Conservation (phyloP, 2,797 vertebrate genomes). For the Argentina silus region DNA sequence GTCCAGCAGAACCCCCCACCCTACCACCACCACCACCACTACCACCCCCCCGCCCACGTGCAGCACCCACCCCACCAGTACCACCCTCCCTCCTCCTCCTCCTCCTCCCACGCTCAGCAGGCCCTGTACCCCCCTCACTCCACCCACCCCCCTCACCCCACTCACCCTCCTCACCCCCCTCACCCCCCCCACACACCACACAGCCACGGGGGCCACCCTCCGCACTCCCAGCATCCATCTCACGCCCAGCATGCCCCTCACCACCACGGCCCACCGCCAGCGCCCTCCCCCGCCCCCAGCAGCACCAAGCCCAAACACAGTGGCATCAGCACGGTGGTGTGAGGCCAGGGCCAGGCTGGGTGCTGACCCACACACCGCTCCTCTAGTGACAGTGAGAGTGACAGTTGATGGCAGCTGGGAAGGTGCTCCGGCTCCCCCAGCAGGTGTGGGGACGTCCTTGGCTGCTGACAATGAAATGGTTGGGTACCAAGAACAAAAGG, state of each 20-base stretch:
- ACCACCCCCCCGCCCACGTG: constrained; percentile 88
- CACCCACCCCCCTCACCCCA: constrained; percentile 79
- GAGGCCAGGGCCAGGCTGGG: constrained; percentile 44
- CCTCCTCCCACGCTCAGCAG: constrained; percentile 74
- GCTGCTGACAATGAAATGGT: constrained; percentile 38
- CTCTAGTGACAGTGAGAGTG: neutral
- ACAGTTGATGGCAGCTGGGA: no score
- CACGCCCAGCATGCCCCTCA: constrained; percentile 76
- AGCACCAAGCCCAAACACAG: constrained; percentile 94
- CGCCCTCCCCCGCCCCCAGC: constrained; percentile 70
- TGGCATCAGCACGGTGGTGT: constrained; percentile 97
- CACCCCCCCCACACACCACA: constrained; percentile 70
- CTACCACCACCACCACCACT: constrained; percentile 95
- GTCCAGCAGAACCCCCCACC: constrained; percentile 90
- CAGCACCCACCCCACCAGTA: constrained; percentile 84
- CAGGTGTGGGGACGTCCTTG: constrained; percentile 30
- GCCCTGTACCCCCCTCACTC: constrained; percentile 58
- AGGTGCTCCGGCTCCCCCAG: neutral
- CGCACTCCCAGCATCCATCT: constrained; percentile 77
- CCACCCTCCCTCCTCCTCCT: constrained; percentile 70
- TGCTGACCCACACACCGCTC: neutral
- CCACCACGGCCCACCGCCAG: constrained; percentile 72
- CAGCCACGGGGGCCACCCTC: constrained; percentile 76
- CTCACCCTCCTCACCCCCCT: constrained; percentile 73
- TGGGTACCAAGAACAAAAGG: constrained; percentile 23